These are phyloP conservation scores for Sebastes fasciatus DNA, from an alignment of 2,113 vertebrate species.

Conservation along the genomic window DNA sequence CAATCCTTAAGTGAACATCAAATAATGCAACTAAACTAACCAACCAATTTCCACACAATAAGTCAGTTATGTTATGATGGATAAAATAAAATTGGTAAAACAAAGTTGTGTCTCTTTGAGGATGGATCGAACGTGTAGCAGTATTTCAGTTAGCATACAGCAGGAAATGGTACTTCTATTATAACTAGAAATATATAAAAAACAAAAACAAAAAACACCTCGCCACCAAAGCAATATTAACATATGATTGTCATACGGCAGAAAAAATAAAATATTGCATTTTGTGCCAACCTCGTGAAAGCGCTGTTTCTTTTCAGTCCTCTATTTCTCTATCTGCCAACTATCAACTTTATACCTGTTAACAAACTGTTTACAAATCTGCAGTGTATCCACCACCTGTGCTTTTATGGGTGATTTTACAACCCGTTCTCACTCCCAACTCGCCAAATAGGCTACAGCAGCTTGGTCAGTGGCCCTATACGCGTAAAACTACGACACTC, in stretches of 20 bases:
- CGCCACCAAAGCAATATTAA: conserved; percentile 8
- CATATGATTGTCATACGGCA: conserved; percentile 60
- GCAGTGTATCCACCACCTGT: neutral
- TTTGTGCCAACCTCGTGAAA: conserved; percentile 1
- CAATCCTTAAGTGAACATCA: neutral
- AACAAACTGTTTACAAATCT: neutral
- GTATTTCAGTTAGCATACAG: neutral
- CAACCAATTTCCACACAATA: neutral
- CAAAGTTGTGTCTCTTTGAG: neutral
- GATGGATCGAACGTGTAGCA: neutral
- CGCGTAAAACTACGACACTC: neutral
- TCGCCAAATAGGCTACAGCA: neutral
- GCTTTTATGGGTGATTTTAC: neutral
- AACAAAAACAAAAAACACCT: neutral
- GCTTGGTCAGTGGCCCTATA: neutral
- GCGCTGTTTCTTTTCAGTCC: neutral
- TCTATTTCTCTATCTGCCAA: neutral
- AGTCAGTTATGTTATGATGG: neutral
- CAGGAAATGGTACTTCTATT: conserved; percentile 5
- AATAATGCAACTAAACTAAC: neutral
- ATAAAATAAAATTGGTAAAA: neutral
- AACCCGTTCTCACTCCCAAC: neutral
- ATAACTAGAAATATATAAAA: conserved; percentile 4
- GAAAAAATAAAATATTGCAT: conserved; percentile 33
- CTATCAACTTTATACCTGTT: neutral